Evolutionary conservation across 23 tunicate genomes (phyloP).

Genomic region (Oikopleura dioica): DNA sequence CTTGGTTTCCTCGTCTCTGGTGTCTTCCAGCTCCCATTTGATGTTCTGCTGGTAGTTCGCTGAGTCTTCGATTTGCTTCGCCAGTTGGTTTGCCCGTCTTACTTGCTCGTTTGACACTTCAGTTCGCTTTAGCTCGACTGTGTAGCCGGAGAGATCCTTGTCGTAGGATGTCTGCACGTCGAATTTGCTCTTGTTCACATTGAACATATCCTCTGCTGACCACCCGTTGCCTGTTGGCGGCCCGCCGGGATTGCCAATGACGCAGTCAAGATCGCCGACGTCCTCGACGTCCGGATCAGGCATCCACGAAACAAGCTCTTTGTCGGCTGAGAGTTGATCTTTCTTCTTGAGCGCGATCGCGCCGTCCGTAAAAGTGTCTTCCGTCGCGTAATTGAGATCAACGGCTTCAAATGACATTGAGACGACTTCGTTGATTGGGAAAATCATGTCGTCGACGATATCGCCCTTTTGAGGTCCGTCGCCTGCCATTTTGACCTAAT

Average conservation of each 20-base stretch:
- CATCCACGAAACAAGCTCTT: too few relatives aligned
- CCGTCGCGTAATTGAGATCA: constrained; percentile 1
- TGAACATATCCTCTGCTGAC: background rate
- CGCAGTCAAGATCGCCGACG: background rate
- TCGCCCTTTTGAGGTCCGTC: constrained; percentile 2
- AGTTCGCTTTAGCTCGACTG: background rate
- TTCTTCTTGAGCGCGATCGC: background rate
- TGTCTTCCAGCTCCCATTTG: background rate
- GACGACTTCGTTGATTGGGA: constrained; percentile 1
- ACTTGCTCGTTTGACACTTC: background rate
- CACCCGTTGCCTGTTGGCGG: background rate
- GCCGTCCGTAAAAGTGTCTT: background rate
- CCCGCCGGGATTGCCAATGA: background rate
- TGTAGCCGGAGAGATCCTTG: background rate
- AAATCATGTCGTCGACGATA: constrained; percentile 8
- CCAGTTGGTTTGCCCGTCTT: constrained; percentile 3
- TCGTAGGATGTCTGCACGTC: background rate
- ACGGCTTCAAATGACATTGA: background rate
- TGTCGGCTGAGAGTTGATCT: too few relatives aligned
- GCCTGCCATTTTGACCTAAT: background rate
- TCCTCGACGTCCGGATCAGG: background rate
- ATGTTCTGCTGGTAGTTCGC: background rate
- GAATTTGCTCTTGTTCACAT: background rate
- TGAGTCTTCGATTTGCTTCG: background rate
- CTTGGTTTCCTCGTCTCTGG: background rate